Percentiles rank a stretch among this genome's conserved stretches.
Conservation (phyloP, 2,888 invertebrate species). For the Macrosoma leucophasiata region DNA sequence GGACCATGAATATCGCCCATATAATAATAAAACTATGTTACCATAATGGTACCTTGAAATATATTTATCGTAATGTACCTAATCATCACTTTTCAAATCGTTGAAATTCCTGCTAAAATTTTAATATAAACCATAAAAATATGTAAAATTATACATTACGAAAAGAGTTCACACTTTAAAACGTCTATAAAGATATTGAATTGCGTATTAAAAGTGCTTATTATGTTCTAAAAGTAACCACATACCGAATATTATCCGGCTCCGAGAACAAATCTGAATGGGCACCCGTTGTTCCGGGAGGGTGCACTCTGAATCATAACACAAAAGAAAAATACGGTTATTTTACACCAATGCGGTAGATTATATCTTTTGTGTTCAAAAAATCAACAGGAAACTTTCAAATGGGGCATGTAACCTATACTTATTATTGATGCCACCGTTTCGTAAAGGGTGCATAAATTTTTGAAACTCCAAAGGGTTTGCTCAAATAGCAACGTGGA, state of each 20-base stretch:
- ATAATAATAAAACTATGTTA: too few species aligned
- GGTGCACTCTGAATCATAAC: slow-evolving; percentile 59
- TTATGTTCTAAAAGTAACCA: slow-evolving; percentile 39
- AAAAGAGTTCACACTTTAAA: slow-evolving; percentile 20
- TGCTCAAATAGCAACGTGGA: slow-evolving; percentile 44
- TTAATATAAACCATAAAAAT: too few species aligned
- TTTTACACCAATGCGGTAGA: slow-evolving; percentile 74
- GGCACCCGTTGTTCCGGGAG: slow-evolving; percentile 48
- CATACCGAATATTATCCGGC: slow-evolving; percentile 36
- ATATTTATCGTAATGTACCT: too few species aligned
- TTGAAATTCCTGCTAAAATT: too few species aligned
- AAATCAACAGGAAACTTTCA: slow-evolving; percentile 74
- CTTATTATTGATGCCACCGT: slow-evolving; percentile 69
- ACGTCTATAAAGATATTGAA: slow-evolving; percentile 26
- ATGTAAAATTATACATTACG: too few species aligned
- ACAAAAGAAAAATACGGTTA: slow-evolving; percentile 72
- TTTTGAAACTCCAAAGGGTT: slow-evolving; percentile 63
- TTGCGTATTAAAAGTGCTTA: slow-evolving; percentile 28
- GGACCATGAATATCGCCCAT: too few species aligned
- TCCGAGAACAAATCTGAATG: slow-evolving; percentile 44
- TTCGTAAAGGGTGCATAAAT: slow-evolving; percentile 68
- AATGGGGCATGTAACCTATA: slow-evolving; percentile 76
- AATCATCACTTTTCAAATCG: too few species aligned
- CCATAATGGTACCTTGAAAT: too few species aligned
- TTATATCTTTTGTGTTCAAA: slow-evolving; percentile 73